Evolutionary conservation across 2,113 vertebrate genomes (phyloP).

Genomic region (Chiloscyllium plagiosum): DNA sequence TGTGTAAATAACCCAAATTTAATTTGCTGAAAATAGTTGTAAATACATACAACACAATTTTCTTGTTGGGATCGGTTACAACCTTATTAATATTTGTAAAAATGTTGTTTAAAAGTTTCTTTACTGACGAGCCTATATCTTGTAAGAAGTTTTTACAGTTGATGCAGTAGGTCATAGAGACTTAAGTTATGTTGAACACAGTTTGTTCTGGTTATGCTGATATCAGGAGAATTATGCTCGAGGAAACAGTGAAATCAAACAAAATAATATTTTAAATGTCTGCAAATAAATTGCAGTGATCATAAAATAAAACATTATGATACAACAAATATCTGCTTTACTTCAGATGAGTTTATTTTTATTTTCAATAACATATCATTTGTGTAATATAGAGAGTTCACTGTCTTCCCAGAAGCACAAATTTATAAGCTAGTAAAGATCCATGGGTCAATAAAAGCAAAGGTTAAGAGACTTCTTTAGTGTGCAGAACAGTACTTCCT

Average conservation of each 20-base stretch:
- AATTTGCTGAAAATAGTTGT: too few species aligned
- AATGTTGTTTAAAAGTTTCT: too few species aligned
- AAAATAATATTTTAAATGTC: not conserved
- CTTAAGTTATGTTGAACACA: not conserved
- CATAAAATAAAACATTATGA: not conserved
- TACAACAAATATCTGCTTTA: not conserved
- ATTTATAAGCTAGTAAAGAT: not conserved
- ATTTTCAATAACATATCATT: not conserved
- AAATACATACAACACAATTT: too few species aligned
- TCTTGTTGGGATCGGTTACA: too few species aligned
- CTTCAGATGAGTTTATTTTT: not conserved
- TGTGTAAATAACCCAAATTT: too few species aligned
- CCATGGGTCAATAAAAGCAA: not conserved
- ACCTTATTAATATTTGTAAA: too few species aligned
- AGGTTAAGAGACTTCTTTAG: not conserved
- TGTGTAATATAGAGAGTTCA: not conserved
- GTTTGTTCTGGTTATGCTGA: not conserved
- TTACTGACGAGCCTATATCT: not conserved
- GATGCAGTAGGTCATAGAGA: not conserved
- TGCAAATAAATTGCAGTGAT: not conserved
- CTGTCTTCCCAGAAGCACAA: too few species aligned
- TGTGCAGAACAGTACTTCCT: not conserved
- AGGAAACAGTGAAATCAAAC: not conserved
- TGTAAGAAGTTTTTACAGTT: not conserved
- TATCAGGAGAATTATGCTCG: not conserved